Conservation (phyloP, 2,888 invertebrate species). For the Baronia brevicornis region DNA sequence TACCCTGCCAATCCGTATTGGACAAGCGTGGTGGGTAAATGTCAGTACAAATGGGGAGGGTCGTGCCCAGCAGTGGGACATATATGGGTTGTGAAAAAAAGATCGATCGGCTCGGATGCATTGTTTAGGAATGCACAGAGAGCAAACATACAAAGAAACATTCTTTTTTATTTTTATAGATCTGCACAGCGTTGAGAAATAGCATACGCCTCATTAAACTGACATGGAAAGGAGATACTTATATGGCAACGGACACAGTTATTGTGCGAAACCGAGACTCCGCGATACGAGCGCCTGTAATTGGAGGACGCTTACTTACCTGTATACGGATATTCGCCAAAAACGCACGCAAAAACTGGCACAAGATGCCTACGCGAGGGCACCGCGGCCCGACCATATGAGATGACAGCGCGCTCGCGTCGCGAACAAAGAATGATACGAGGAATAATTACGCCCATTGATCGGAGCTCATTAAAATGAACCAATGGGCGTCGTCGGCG, state of each 20-base stretch:
- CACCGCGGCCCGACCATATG: slow-evolving; percentile 35
- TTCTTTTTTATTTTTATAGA: no score
- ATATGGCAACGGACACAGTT: slow-evolving; percentile 44
- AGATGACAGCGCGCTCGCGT: slow-evolving; percentile 57
- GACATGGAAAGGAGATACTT: slow-evolving; percentile 39
- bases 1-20: no score
- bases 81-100: no score
- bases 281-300: slow-evolving; percentile 38
- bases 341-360: slow-evolving; percentile 53
- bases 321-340: slow-evolving; percentile 55
- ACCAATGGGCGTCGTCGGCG: slow-evolving; percentile 50
- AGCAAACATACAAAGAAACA: no score
- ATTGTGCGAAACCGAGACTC: slow-evolving; percentile 42
- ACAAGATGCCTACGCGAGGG: slow-evolving; percentile 27
- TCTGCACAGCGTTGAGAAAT: no score
- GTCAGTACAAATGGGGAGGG: no score
- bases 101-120: no score
- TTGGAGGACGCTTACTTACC: slow-evolving; percentile 42
- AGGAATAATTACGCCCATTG: slow-evolving; percentile 73
- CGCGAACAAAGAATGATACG: slow-evolving; percentile 62
- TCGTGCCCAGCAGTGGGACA: no score
- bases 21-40: no score
- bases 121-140: no score
- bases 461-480: slow-evolving; percentile 66
- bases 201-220: slow-evolving; percentile 42